These are phyloP conservation scores for Bellardia bayeri DNA, from an alignment of 2,888 invertebrate genomes.

Conservation along the genomic window DNA sequence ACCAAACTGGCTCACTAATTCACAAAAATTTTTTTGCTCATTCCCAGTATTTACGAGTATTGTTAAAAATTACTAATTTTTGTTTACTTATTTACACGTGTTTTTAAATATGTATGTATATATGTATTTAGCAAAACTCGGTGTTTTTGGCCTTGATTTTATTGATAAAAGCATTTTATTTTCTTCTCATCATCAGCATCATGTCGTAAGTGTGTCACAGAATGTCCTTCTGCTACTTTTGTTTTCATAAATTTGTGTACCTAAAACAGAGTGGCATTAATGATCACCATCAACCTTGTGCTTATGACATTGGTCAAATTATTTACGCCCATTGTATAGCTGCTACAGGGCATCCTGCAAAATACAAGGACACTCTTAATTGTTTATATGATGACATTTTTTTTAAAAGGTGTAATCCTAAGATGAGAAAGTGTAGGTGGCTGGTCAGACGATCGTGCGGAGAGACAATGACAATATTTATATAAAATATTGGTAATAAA, in stretches of 20 bases:
- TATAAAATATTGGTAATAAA: background rate
- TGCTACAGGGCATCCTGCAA: background rate
- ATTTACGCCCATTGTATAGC: slow-evolving; percentile 31
- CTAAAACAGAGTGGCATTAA: background rate
- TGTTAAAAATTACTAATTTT: too few relatives aligned
- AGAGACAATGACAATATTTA: background rate
- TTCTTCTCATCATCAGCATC: background rate
- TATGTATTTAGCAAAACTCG: background rate
- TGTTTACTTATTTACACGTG: background rate
- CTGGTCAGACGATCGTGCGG: slow-evolving; percentile 4
- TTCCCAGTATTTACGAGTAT: too few relatives aligned
- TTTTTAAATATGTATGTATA: background rate
- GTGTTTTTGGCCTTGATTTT: background rate
- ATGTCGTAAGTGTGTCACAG: slow-evolving; percentile 44
- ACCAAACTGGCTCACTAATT: too few relatives aligned
- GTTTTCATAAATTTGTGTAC: background rate
- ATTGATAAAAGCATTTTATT: background rate
- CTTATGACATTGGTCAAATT: slow-evolving; percentile 53
- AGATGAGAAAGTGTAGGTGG: background rate
- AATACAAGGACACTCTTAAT: background rate
- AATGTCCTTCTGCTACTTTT: background rate
- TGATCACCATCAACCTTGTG: slow-evolving; percentile 18
- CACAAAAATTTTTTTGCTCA: too few relatives aligned
- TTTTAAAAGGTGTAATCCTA: slow-evolving; percentile 2
- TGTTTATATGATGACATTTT: background rate